Conservation (phyloP, 2,888 invertebrate genomes). For the Gryllus longicercus region DNA sequence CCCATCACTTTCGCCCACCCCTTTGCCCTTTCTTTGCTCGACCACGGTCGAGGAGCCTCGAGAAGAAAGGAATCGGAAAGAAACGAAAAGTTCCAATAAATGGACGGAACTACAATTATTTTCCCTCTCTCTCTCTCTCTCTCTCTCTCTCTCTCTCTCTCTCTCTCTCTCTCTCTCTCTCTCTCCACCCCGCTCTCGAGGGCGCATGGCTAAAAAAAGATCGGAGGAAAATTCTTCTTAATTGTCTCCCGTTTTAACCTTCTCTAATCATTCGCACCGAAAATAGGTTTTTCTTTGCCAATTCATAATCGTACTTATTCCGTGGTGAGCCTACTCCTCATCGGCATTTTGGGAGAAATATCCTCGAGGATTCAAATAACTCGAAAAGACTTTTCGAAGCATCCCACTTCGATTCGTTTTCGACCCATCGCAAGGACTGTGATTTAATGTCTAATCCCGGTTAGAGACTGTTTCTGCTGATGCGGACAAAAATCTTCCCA, state of each 20-base stretch:
- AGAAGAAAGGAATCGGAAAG: not conserved
- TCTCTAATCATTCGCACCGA: not conserved
- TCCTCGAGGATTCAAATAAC: not conserved
- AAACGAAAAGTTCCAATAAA: slow-evolving; percentile 8
- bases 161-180: not conserved
- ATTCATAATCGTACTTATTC: slow-evolving; percentile 17
- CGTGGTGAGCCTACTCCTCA: not conserved
- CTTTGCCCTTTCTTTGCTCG: too few relatives aligned
- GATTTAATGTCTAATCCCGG: not conserved
- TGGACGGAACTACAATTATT: slow-evolving; percentile 11
- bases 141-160: not conserved
- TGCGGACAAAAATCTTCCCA: too few relatives aligned
- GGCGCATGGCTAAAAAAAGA: not conserved
- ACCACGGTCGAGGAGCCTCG: too few relatives aligned
- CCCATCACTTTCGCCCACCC: not conserved
- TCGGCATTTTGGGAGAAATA: not conserved
- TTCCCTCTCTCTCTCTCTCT: not conserved
- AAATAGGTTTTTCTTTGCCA: not conserved
- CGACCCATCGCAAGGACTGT: not conserved
- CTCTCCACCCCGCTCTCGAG: not conserved
- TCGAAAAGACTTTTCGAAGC: not conserved
- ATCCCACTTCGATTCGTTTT: not conserved
- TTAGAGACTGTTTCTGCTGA: too few relatives aligned
- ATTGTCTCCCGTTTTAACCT: not conserved
- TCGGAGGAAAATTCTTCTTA: not conserved